These are phyloP conservation scores for Silurus aristotelis DNA, from an alignment of 2,797 vertebrate genomes.

Conservation along the genomic window DNA sequence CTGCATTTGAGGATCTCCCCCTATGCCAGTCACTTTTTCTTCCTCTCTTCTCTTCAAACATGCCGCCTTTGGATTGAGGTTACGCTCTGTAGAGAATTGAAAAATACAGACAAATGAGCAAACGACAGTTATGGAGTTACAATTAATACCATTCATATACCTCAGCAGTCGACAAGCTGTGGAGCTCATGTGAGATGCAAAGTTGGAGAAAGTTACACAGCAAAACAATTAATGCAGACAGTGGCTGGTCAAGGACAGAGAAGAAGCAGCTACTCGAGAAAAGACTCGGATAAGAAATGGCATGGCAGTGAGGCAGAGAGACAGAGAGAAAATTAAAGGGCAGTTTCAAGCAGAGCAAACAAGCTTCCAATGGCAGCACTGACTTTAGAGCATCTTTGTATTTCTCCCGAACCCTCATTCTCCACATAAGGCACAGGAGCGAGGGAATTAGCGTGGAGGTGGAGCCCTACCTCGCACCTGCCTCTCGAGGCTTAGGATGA, in stretches of 20 bases:
- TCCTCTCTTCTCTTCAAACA: conserved; percentile 98
- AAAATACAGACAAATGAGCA: conserved; percentile 3
- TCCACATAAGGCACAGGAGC: conserved; percentile 36
- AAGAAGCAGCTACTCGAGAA: conserved; percentile 1
- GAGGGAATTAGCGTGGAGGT: conserved; percentile 25
- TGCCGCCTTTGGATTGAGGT: conserved; percentile 96
- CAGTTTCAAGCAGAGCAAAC: conserved; percentile 1
- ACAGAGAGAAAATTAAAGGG: not conserved
- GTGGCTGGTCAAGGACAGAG: conserved; percentile 41
- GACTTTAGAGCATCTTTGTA: conserved; percentile 5
- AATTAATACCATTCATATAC: conserved; percentile 1
- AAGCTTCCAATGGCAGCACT: conserved; percentile 40
- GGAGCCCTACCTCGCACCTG: conserved; percentile 99
- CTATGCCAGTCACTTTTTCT: conserved; percentile 89
- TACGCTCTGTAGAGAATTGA: conserved; percentile 80
- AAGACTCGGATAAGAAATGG: conserved; percentile 3
- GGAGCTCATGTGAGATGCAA: conserved; percentile 4
- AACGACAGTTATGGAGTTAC: not conserved
- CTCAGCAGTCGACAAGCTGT: conserved; percentile 15
- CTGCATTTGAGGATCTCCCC: conserved; percentile 90
- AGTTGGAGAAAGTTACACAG: not conserved
- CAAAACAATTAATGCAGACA: conserved; percentile 15
- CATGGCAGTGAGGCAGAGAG: conserved; percentile 13
- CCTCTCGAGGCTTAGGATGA: conserved; percentile 98
- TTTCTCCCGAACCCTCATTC: conserved; percentile 7